These are phyloP conservation scores for Caenorhabditis auriculariae DNA, from an alignment of 2,888 invertebrate species.

Conservation along the genomic window DNA sequence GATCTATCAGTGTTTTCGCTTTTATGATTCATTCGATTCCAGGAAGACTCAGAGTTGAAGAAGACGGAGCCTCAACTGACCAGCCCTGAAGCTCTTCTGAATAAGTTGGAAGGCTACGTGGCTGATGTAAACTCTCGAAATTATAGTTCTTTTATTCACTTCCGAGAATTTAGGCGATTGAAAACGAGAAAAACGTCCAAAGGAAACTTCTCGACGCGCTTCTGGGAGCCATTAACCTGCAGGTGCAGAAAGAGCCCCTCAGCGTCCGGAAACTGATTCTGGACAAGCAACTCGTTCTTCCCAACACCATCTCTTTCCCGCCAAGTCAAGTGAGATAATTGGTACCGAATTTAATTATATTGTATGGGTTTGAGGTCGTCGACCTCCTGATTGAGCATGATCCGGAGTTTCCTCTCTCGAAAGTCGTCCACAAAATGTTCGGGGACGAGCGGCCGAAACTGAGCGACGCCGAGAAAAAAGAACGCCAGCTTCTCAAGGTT, in stretches of 20 bases:
- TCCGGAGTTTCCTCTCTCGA: slow-evolving; percentile 49
- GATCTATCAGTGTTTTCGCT: too few relatives aligned
- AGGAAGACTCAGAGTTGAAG: slow-evolving; percentile 9
- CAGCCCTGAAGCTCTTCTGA: slow-evolving; percentile 44
- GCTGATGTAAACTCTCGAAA: slow-evolving; percentile 3
- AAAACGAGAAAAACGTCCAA: slow-evolving; percentile 33
- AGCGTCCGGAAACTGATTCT: slow-evolving; percentile 57
- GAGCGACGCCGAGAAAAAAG: slow-evolving; percentile 53
- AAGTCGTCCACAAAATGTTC: slow-evolving; percentile 53
- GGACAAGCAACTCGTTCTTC: slow-evolving; percentile 60
- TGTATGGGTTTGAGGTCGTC: slow-evolving; percentile 36
- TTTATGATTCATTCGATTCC: too few relatives aligned
- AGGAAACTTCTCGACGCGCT: slow-evolving; percentile 57
- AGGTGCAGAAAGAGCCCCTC: slow-evolving; percentile 58
- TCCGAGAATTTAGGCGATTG: slow-evolving; percentile 25
- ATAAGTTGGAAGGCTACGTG: slow-evolving; percentile 51
- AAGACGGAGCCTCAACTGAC: slow-evolving; percentile 32
- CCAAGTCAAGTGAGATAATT: slow-evolving; percentile 56
- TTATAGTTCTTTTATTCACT: neutral
- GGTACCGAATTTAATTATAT: too few relatives aligned
- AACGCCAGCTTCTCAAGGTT: slow-evolving; percentile 45
- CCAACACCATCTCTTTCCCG: slow-evolving; percentile 61
- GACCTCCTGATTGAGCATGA: slow-evolving; percentile 62
- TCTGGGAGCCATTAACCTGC: slow-evolving; percentile 57
- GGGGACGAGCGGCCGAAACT: slow-evolving; percentile 55